These are phyloP conservation scores for Vespertilio murinus DNA, from an alignment of 2,797 vertebrate genomes.

Conservation along the genomic window DNA sequence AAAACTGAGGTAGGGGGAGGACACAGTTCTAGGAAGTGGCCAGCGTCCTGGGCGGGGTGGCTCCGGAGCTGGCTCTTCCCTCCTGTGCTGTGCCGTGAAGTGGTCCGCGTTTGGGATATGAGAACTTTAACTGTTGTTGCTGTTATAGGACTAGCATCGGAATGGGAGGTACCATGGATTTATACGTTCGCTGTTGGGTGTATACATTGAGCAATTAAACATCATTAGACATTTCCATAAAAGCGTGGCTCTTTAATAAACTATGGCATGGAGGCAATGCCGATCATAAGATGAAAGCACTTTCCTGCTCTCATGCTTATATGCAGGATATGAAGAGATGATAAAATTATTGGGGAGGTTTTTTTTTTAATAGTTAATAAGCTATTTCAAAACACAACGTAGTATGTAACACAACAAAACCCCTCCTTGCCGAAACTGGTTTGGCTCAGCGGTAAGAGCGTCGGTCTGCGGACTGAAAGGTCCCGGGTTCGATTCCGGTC, in stretches of 20 bases:
- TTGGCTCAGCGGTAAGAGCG: no score
- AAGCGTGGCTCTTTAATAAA: not conserved
- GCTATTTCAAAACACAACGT: not conserved
- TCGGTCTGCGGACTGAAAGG: no score
- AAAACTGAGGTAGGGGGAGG: not conserved
- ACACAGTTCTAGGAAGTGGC: not conserved
- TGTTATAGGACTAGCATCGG: not conserved
- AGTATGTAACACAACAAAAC: not conserved
- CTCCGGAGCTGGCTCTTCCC: not conserved
- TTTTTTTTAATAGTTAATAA: not conserved
- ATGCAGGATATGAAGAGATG: not conserved
- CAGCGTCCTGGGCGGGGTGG: not conserved
- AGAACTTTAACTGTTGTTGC: not conserved
- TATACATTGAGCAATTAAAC: not conserved
- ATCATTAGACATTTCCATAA: not conserved
- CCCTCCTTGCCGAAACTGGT: no score
- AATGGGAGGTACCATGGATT: not conserved
- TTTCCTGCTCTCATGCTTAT: not conserved
- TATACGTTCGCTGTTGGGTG: not conserved
- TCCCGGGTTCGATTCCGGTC: no score
- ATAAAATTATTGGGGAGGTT: not conserved
- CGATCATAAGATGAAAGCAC: not conserved
- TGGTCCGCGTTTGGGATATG: not conserved
- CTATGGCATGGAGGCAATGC: not conserved
- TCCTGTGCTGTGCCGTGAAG: rapidly evolving